A percentile compares a stretch with the other conserved stretches of the same genome.
These are phyloP conservation scores for Heteromurus nitidus DNA, from an alignment of 2,888 invertebrate species.

Conservation along the genomic window DNA sequence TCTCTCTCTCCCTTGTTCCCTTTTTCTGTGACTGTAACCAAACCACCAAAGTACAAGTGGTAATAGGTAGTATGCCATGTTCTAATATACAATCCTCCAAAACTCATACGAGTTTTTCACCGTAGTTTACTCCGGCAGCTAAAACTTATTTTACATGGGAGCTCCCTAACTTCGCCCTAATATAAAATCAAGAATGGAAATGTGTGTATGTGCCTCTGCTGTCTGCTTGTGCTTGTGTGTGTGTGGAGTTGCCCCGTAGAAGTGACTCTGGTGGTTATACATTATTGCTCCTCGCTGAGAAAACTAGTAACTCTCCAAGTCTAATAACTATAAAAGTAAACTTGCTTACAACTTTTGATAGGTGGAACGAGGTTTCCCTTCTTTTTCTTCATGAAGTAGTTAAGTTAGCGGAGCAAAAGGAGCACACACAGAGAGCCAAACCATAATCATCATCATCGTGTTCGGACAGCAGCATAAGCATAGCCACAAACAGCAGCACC, in stretches of 20 bases:
- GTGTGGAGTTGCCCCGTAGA: not conserved
- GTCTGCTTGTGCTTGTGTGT: slow-evolving; percentile 27
- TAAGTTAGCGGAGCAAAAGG: slow-evolving; percentile 46
- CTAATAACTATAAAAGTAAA: slow-evolving; percentile 66
- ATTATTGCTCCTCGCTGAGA: slow-evolving; percentile 60
- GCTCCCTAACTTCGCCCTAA: slow-evolving; percentile 10
- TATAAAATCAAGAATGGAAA: slow-evolving; percentile 62
- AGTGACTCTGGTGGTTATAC: slow-evolving; percentile 28
- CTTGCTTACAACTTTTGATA: slow-evolving; percentile 64
- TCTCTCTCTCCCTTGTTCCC: not conserved
- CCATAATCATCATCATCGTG: slow-evolving; percentile 48
- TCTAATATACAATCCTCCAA: too few relatives aligned
- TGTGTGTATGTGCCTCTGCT: not conserved
- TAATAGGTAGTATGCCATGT: slow-evolving; percentile 12
- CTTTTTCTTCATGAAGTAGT: slow-evolving; percentile 62
- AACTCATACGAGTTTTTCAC: slow-evolving; percentile 33
- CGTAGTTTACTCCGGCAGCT: slow-evolving; percentile 41
- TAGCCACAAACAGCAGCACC: slow-evolving; percentile 49
- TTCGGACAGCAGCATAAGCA: slow-evolving; percentile 37
- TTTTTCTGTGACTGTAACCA: not conserved
- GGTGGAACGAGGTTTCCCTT: slow-evolving; percentile 49
- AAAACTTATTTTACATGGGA: slow-evolving; percentile 56
- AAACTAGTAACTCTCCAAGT: slow-evolving; percentile 59
- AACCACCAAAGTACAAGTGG: slow-evolving; percentile 44
- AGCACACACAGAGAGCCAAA: slow-evolving; percentile 26